Evolutionary conservation across 1,140 invertebrate species (phyloP), one percentile per base, ranked within the genome.

Genomic region (Mya arenaria): DNA sequence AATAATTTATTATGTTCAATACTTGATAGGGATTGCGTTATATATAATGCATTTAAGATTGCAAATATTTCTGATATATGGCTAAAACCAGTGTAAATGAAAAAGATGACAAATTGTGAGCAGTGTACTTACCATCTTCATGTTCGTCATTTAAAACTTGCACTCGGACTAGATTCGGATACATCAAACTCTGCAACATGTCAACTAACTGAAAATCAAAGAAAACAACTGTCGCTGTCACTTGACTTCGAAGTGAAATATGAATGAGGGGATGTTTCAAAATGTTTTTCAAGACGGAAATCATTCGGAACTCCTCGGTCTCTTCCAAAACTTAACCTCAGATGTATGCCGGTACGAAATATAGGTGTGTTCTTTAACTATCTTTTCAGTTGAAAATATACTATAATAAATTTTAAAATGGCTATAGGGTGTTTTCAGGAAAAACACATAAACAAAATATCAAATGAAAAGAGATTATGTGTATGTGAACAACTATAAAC

Each of bases 141-240:
- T 44, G 55, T 23, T 79, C 65, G 52, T 79, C 77, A 4, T 41
- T 55, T 1, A 36, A 0, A 60, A 55, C 15, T 23, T 58, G 23
- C 1, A 79, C 17, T 19, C 23, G 36, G 4, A 79, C 77, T 10
- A 79, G 63, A 25, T 79, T 79, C 25, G 77, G 77, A 25, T 79
- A 79, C 65, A 69, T 79, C 0, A 79, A 37, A 55, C 52, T 79
- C 56, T 79, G 77, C 66, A 79, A 56, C 65, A 79, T 79, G 0
- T 34, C 32, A 19, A 79, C 2, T 1, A 79, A 28, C 77, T 79
- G 56, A 6, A 74, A 44, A 13, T 34, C 37, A 15, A 39, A 55
- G 15, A 72, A 71, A 3, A 52, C 23, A 68, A 39, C 17, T 25
- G 63, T 28, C 8, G 10, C 17, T 23, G 25, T 13, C 8, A n/a